A percentile compares a stretch with the other conserved stretches of the same genome.
phyloP scores from a whole-genome alignment of 2,888 invertebrate genomes.

The Papilio gigon region DNA sequence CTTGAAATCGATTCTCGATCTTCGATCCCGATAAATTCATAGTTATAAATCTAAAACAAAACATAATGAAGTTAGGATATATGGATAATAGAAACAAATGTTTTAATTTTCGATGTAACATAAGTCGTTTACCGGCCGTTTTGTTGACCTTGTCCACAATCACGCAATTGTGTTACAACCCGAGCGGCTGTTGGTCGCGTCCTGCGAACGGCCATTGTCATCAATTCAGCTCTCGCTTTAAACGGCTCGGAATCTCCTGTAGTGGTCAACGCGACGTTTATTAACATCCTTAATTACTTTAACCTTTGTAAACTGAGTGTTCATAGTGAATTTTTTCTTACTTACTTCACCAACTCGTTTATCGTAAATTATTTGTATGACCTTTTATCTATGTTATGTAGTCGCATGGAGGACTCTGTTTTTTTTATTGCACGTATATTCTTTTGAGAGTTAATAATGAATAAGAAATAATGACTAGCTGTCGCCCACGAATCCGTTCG shows the following conservation, averaged over 20 bases:
- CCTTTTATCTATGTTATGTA: not conserved
- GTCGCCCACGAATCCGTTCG: too few relatives aligned
- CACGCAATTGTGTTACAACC: constrained; percentile 39
- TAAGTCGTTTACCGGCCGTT: constrained; percentile 22
- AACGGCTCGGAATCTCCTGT: constrained; percentile 56
- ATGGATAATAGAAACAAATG: constrained; percentile 10
- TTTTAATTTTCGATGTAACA: constrained; percentile 26
- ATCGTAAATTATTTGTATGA: not conserved
- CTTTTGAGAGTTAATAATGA: too few relatives aligned
- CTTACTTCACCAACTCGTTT: not conserved
- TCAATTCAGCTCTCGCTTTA: constrained; percentile 50
- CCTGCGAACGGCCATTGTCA: constrained; percentile 57
- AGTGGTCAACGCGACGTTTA: constrained; percentile 30
- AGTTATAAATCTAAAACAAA: not conserved
- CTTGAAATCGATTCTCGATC: not conserved
- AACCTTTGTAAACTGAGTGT: constrained; percentile 8
- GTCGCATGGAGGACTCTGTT: too few relatives aligned
- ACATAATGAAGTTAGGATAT: not conserved
- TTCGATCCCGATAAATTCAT: not conserved
- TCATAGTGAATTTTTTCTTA: not conserved
- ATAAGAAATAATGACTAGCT: too few relatives aligned
- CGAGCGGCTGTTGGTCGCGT: constrained; percentile 49
- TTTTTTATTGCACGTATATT: too few relatives aligned
- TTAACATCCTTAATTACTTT: constrained; percentile 37
- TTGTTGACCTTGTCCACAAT: constrained; percentile 46